Evolutionary conservation across 2,797 vertebrate genomes (phyloP), one percentile per base, ranked within the genome.

Genomic region (Chloroceryle amazona): DNA sequence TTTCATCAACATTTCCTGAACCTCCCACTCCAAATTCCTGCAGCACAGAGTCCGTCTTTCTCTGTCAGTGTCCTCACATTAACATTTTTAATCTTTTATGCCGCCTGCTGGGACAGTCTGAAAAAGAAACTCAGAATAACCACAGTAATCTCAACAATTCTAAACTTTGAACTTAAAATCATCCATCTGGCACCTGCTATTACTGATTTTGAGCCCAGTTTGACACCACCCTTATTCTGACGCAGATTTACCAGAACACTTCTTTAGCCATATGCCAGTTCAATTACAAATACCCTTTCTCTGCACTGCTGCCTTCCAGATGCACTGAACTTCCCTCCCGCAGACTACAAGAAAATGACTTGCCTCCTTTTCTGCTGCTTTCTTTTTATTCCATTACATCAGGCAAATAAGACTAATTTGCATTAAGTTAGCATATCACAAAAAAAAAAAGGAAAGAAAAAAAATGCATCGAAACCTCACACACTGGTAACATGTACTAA

Each of bases 271-370:
- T 46, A 66, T 91, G 86, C 89, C 90, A 89, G 35, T 72, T 93
- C 79, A 90, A 93, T 95, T 83, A 91, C 68, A 87, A 91, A 83
- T 20, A 44, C 22, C 47, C 70, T 55, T 47, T 52, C 60, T 86
- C 65, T 85, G 46, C 83, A 31, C 82, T 82, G 73, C 67, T 94
- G 89, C 92, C 73, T 95, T 88, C 89, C 94, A 96, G 89, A 94
- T 89, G 73, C 93, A 67, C 57, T 79, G 2, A 93, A 95, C 76
- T 89, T 67, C 88, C 78, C 82, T 80, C 91, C 76, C 84, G 60
- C 70, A 82, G 91, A 70, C 95, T 74, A 18, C 44, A 80, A 71
- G 62, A 78, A 92, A 93, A 96, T 65, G 1, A 44, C 84, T 95
- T 92, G 58, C 61, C 73, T 70, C 47, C 79, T 52, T 70, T 86